A percentile compares a stretch with the other conserved stretches of the same genome.
These are phyloP conservation scores for Zaprionus inermis DNA, from an alignment of 1,140 invertebrate species.

Conservation along the genomic window DNA sequence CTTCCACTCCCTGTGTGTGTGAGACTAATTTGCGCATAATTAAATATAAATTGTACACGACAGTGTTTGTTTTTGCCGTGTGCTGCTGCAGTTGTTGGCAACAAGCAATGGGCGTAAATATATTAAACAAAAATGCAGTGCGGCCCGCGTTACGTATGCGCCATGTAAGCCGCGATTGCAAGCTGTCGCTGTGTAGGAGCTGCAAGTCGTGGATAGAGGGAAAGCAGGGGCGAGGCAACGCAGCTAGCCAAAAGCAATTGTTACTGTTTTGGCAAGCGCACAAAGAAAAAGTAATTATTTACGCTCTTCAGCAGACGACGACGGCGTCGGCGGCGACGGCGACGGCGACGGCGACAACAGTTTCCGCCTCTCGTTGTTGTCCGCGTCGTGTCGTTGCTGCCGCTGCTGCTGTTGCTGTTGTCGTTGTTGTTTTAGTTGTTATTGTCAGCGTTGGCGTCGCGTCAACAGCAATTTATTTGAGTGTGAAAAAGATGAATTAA, in stretches of 20 bases:
- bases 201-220: background rate
- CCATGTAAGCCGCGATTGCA: constrained; percentile 58
- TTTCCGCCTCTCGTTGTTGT: constrained; percentile 37
- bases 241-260: constrained; percentile 53
- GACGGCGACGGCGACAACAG: constrained; percentile 42
- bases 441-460: constrained; percentile 66
- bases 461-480: constrained; percentile 82
- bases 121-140: constrained; percentile 77
- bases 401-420: constrained; percentile 7
- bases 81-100: constrained; percentile 32
- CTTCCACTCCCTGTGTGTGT: constrained; percentile 2
- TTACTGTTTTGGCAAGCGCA: constrained; percentile 77
- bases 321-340: background rate
- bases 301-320: constrained; percentile 76
- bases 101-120: constrained; percentile 82
- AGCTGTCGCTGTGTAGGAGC: constrained; percentile 3
- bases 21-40: constrained; percentile 80
- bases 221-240: constrained; percentile 8
- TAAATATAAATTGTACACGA: constrained; percentile 80
- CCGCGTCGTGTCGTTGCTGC: constrained; percentile 23
- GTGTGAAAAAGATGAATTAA: constrained; percentile 83
- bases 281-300: constrained; percentile 83
- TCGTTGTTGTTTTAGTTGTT: constrained; percentile 23
- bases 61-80: constrained; percentile 68
- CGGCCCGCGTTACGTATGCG: constrained; percentile 62